Conservation (phyloP, 2,113 vertebrate species). For the Tricholaema leucomelas region DNA sequence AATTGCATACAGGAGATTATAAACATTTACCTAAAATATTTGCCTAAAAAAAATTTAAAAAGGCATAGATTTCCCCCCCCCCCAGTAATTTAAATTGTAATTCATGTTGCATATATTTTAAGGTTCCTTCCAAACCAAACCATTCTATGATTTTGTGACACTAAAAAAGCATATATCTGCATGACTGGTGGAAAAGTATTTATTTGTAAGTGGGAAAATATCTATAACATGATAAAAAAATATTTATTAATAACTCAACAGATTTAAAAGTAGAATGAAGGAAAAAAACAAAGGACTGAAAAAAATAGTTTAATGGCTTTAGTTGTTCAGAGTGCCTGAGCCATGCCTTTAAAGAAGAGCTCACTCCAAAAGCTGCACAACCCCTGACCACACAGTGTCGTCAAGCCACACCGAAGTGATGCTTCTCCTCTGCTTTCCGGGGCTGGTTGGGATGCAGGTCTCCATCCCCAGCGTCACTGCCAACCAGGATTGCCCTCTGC, state of each 20-base stretch:
- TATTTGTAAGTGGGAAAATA: neutral
- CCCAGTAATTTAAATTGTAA: neutral
- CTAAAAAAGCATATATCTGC: neutral
- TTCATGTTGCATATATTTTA: neutral
- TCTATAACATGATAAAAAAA: neutral
- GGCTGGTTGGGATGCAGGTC: neutral
- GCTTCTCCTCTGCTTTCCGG: neutral
- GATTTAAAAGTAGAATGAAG: neutral
- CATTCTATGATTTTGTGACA: too few species aligned
- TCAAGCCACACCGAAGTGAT: neutral
- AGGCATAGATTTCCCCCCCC: too few species aligned
- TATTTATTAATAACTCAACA: neutral
- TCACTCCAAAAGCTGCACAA: neutral
- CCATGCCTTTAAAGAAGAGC: neutral
- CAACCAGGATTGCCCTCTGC: neutral
- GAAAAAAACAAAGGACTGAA: neutral
- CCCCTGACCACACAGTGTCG: neutral
- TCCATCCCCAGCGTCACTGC: neutral
- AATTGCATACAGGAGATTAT: neutral
- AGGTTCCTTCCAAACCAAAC: too few species aligned
- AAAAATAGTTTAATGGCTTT: neutral
- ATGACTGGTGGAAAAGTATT: fast-evolving
- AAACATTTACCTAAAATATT: neutral
- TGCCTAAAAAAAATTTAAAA: too few species aligned
- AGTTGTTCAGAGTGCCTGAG: neutral